A percentile compares a stretch with the other conserved stretches of the same genome.
Evolutionary conservation across 2,888 invertebrate genomes (phyloP).

Genomic region (Chloromyia formosa): DNA sequence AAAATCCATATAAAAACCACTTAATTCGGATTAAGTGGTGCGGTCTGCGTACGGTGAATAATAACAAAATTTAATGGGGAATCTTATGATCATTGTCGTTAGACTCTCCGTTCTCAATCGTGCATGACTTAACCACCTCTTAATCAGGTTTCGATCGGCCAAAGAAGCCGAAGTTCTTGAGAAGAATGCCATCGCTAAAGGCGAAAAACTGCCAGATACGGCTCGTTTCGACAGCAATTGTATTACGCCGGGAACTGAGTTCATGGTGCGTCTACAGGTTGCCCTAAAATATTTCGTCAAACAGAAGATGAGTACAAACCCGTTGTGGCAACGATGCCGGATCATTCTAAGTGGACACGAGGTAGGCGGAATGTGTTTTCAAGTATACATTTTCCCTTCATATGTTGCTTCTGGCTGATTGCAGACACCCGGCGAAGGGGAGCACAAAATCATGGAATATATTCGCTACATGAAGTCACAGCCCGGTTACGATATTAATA

Average conservation of each 20-base stretch:
- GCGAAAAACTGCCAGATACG: slow-evolving; percentile 80
- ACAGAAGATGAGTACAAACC: slow-evolving; percentile 84
- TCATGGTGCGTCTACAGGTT: slow-evolving; percentile 90
- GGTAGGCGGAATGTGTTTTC: slow-evolving; percentile 66
- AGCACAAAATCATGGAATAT: slow-evolving; percentile 99
- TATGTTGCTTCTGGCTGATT: slow-evolving; percentile 50
- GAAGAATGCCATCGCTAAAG: slow-evolving; percentile 77
- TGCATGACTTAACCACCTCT: background rate
- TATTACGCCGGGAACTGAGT: slow-evolving; percentile 95
- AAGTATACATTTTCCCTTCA: background rate
- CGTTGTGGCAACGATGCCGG: slow-evolving; percentile 85
- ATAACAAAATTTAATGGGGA: too few relatives aligned
- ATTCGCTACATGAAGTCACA: slow-evolving; percentile 88
- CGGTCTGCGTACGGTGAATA: too few relatives aligned
- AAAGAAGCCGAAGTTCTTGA: slow-evolving; percentile 84
- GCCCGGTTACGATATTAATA: slow-evolving; percentile 87
- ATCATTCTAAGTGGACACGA: slow-evolving; percentile 93
- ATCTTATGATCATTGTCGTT: too few relatives aligned
- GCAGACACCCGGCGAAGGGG: slow-evolving; percentile 95
- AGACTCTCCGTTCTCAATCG: too few relatives aligned
- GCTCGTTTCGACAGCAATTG: slow-evolving; percentile 96
- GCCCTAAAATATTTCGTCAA: slow-evolving; percentile 88
- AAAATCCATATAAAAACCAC: too few relatives aligned
- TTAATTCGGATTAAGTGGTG: too few relatives aligned
- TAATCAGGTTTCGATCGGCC: slow-evolving; percentile 81